Conservation (phyloP, 2,888 invertebrate species). For the Tetanocera ferruginea region DNA sequence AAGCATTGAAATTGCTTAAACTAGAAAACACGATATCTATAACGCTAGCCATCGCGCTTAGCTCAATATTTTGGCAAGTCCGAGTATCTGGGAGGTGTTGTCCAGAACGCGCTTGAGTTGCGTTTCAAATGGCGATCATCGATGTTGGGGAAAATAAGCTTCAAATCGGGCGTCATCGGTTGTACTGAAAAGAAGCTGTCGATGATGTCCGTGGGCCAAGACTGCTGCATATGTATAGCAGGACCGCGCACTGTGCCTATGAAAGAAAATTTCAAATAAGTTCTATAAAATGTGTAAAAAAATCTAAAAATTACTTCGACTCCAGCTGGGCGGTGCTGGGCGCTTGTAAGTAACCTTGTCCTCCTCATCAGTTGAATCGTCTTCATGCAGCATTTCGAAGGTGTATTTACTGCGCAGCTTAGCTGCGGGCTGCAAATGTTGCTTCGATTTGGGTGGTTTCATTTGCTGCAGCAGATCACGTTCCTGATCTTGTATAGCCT, state of each 20-base stretch:
- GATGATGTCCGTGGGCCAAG: conserved; percentile 68
- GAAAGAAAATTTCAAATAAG: background rate
- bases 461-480: conserved; percentile 61
- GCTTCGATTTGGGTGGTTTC: conserved; percentile 55
- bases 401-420: conserved; percentile 59
- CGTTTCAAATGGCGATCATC: conserved; percentile 77
- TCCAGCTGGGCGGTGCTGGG: conserved; percentile 69
- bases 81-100: conserved; percentile 77
- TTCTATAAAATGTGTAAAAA: background rate
- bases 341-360: conserved; percentile 62
- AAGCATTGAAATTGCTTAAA: too few relatives aligned
- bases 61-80: conserved; percentile 70
- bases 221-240: conserved; percentile 71
- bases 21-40: too few relatives aligned
- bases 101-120: conserved; percentile 83
- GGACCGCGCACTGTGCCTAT: conserved; percentile 68
- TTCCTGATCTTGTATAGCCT: conserved; percentile 58
- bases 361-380: conserved; percentile 70
- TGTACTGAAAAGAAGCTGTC: conserved; percentile 76
- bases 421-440: conserved; percentile 57
- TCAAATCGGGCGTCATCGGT: conserved; percentile 76
- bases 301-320: conserved; percentile 63
- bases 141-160: conserved; percentile 78
- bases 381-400: conserved; percentile 69
- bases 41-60: too few relatives aligned